Evolutionary conservation across 2,113 vertebrate species (phyloP), one percentile per base, ranked within the genome.

Genomic region (Megalops atlanticus): DNA sequence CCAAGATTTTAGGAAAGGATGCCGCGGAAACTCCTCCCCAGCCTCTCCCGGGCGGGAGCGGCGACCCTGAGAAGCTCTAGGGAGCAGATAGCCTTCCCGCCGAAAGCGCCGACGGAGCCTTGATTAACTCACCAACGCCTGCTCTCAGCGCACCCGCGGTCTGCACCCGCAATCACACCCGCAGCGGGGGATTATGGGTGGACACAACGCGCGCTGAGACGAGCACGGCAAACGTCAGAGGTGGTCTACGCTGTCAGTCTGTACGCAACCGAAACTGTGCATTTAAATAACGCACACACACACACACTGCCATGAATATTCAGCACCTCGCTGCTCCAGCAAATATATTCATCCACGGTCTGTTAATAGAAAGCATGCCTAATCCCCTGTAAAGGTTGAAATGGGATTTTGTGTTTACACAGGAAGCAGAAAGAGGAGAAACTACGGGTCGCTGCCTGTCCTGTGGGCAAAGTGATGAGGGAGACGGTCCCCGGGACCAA

Each of bases 1-100:
- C 31, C 24, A 16, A 73, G 64, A 85, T 71, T 71, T 36, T 76
- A 35, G 39, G 64, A 35, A 86, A 71, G 81, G 81, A 76, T 58
- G 0, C 31, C 24, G 3, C 31, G 11, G n/a, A 64, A 31, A 27
- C n/a, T 27, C 58, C 58, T 27, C 58, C 8, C 27, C 58, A 31
- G 1, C 58, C 8, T 64, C n/a, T 11, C 27, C 2, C n/a, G 31
- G 58, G 31, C 31, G 31, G 24, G n/a, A n/a, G n/a, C n/a, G n/a
- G n/a, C n/a, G n/a, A n/a, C n/a, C n/a, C n/a, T n/a, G n/a, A n/a
- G n/a, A n/a, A n/a, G n/a, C n/a, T n/a, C n/a, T n/a, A n/a, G n/a
- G n/a, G n/a, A n/a, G n/a, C n/a, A n/a, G n/a, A n/a, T n/a, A n/a
- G n/a, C n/a, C n/a, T n/a, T n/a, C n/a, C n/a, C n/a, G n/a, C n/a